Conservation (phyloP, 2,797 vertebrate genomes). For the Capromys pilorides region DNA sequence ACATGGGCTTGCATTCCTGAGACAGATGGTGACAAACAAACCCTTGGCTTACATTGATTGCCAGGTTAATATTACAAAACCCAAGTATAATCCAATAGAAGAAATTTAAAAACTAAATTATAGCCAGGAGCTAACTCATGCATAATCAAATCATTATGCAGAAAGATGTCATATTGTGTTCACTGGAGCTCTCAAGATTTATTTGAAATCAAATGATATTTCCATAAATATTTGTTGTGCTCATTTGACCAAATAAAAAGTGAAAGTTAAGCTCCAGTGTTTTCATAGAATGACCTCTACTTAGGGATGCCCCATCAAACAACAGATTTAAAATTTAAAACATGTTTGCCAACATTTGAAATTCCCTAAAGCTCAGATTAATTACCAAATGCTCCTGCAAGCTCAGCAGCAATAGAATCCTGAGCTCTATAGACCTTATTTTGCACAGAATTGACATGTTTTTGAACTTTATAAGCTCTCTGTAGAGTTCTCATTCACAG, state of each 20-base stretch:
- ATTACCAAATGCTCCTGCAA: constrained; percentile 72
- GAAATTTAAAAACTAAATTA: constrained; percentile 44
- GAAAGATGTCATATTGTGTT: background rate
- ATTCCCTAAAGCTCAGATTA: constrained; percentile 75
- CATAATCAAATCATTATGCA: constrained; percentile 12
- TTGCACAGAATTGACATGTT: constrained; percentile 58
- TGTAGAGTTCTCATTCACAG: constrained; percentile 45
- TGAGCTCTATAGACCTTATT: constrained; percentile 22
- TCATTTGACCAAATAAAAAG: constrained; percentile 65
- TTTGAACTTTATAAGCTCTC: constrained; percentile 75
- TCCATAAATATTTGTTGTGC: constrained; percentile 54
- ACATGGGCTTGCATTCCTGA: background rate
- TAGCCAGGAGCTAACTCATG: constrained; percentile 24
- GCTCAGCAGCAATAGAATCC: constrained; percentile 60
- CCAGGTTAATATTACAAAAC: constrained; percentile 9
- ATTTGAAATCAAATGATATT: constrained; percentile 1
- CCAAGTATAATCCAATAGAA: constrained; percentile 9
- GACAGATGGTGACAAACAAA: background rate
- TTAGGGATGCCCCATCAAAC: constrained; percentile 53
- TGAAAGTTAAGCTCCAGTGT: constrained; percentile 14
- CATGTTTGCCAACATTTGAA: constrained; percentile 63
- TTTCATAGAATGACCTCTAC: constrained; percentile 48
- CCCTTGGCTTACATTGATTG: background rate
- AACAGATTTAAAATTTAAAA: constrained; percentile 69
- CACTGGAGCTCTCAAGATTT: background rate